Percentiles rank a stretch among this genome's conserved stretches.
Conservation (phyloP, 1,140 invertebrate species). For the Drosophila sp. region DNA sequence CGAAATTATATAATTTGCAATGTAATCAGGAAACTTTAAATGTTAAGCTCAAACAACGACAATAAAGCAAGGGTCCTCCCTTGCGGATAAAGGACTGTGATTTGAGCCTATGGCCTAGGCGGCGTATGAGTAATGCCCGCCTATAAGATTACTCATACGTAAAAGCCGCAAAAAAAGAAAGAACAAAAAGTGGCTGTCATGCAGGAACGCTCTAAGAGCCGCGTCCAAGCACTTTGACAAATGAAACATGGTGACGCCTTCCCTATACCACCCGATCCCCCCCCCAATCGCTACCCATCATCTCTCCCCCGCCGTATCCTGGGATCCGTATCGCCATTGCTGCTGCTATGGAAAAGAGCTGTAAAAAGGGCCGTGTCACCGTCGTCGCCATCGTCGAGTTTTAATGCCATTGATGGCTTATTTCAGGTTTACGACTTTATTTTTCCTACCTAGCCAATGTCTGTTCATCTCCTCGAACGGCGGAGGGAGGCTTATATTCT, state of each 20-base stretch:
- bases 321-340: neutral
- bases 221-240: slow-evolving; percentile 73
- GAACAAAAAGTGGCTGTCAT: slow-evolving; percentile 36
- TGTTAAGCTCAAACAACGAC: slow-evolving; percentile 30
- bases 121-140: slow-evolving; percentile 75
- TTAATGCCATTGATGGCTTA: slow-evolving; percentile 82
- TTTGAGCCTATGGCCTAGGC: slow-evolving; percentile 19
- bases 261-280: neutral
- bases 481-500: neutral
- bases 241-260: slow-evolving; percentile 64
- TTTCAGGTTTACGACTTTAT: slow-evolving; percentile 81
- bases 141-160: slow-evolving; percentile 78
- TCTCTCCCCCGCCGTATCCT: neutral
- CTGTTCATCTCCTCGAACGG: slow-evolving; percentile 24
- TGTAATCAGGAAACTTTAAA: slow-evolving; percentile 81
- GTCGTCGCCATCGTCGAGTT: slow-evolving; percentile 56
- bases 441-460: slow-evolving; percentile 74
- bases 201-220: slow-evolving; percentile 41
- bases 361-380: slow-evolving; percentile 62
- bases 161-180: slow-evolving; percentile 66
- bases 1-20: slow-evolving; percentile 80
- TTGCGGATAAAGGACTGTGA: slow-evolving; percentile 24
- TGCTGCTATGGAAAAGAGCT: slow-evolving; percentile 36
- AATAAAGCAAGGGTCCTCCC: slow-evolving; percentile 1
- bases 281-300: neutral